phyloP scores from a whole-genome alignment of 2,113 vertebrate genomes.

The Marmota monax region DNA sequence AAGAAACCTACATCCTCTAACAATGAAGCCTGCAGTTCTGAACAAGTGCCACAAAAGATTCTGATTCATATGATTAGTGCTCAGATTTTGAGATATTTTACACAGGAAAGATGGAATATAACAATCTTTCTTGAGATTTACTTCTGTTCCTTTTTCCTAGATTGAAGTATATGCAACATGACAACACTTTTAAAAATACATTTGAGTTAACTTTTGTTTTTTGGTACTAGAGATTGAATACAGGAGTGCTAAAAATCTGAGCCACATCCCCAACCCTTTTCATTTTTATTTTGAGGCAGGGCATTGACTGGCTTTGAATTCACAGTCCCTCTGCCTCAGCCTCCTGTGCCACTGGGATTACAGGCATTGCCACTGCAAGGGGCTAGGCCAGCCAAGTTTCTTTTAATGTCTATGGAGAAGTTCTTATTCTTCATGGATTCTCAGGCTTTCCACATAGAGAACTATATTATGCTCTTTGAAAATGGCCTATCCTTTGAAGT shows the following conservation, averaged over 20 bases:
- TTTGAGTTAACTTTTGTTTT: too few species aligned
- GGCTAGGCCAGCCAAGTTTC: not conserved
- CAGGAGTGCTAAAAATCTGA: too few species aligned
- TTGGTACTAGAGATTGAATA: too few species aligned
- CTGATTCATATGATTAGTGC: not conserved
- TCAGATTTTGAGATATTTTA: not conserved
- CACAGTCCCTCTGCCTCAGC: too few species aligned
- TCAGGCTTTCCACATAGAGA: not conserved
- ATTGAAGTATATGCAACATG: not conserved
- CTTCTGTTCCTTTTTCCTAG: not conserved
- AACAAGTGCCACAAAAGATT: not conserved
- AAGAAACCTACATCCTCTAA: not conserved
- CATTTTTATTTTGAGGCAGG: too few species aligned
- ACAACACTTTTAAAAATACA: not conserved
- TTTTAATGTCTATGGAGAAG: not conserved
- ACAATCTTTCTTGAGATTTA: not conserved
- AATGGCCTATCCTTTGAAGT: not conserved
- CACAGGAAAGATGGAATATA: not conserved
- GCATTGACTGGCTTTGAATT: too few species aligned
- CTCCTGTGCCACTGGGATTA: too few species aligned
- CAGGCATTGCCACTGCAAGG: not conserved
- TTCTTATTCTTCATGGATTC: not conserved
- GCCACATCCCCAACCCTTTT: too few species aligned
- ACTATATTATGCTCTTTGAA: not conserved
- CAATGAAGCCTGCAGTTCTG: not conserved